Conservation (phyloP, 2,113 vertebrate species). For the Antennarius striatus region DNA sequence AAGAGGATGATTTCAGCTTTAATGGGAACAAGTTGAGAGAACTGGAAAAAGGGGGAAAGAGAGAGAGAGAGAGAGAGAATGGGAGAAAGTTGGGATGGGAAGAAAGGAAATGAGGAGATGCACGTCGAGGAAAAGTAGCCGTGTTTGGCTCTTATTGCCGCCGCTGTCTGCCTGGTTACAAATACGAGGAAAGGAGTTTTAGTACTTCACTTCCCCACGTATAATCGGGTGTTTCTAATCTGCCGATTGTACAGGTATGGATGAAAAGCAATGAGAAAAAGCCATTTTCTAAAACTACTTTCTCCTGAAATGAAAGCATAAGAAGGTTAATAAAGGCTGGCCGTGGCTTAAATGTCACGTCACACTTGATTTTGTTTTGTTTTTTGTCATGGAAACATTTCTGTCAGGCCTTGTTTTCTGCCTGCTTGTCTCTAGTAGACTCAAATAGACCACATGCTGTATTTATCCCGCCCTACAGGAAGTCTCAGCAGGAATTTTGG, state of each 20-base stretch:
- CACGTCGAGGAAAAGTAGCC: constrained; percentile 25
- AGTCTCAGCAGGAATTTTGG: constrained; percentile 21
- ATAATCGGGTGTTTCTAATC: constrained; percentile 18
- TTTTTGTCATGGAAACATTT: constrained; percentile 47
- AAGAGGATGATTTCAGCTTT: constrained; percentile 59
- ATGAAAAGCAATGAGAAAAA: constrained; percentile 63
- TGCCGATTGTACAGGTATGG: constrained; percentile 3
- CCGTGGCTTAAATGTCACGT: constrained; percentile 58
- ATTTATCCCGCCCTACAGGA: constrained; percentile 3
- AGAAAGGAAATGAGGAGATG: constrained; percentile 22
- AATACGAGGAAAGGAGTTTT: constrained; percentile 28
- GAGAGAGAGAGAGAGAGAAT: constrained; percentile 6
- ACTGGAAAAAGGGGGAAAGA: constrained; percentile 6
- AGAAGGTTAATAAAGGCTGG: constrained; percentile 29
- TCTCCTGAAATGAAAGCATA: constrained; percentile 38
- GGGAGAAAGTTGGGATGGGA: constrained; percentile 31
- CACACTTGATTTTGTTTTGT: constrained; percentile 8
- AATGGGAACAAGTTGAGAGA: constrained; percentile 37
- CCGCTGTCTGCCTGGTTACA: constrained; percentile 17
- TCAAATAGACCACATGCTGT: constrained; percentile 17
- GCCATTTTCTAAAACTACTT: constrained; percentile 38
- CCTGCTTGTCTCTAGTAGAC: constrained; percentile 21
- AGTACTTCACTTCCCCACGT: constrained; percentile 38
- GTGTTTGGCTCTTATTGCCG: constrained; percentile 32
- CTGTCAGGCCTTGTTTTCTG: constrained; percentile 27